phyloP scores from a whole-genome alignment of 2,113 vertebrate species.

The Copsychus sechellarum region DNA sequence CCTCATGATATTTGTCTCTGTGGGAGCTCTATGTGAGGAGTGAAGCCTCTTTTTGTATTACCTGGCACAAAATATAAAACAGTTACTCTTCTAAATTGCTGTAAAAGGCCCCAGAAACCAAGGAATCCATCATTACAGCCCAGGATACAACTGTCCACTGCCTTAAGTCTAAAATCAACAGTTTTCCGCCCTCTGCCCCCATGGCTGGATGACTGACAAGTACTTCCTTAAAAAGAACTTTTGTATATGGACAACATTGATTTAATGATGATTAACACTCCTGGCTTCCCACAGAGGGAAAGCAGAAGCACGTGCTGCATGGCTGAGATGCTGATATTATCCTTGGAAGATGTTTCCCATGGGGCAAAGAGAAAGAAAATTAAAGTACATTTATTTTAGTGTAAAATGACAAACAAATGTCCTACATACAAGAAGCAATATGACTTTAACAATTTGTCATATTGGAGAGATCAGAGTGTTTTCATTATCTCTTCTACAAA shows the following conservation, averaged over 20 bases:
- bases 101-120: slow-evolving; percentile 5
- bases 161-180: slow-evolving; percentile 51
- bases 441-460: background rate
- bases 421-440: background rate
- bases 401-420: slow-evolving; percentile 13
- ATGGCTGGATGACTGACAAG: slow-evolving; percentile 26
- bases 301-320: background rate
- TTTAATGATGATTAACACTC: slow-evolving; percentile 37
- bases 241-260: background rate
- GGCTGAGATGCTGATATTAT: background rate
- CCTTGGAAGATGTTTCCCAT: background rate
- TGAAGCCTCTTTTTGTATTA: slow-evolving; percentile 52
- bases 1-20: slow-evolving; percentile 51
- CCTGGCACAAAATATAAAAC: slow-evolving; percentile 44
- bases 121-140: slow-evolving; percentile 39
- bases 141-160: slow-evolving; percentile 19
- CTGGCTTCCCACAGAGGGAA: slow-evolving; percentile 24
- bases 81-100: slow-evolving; percentile 26
- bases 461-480: background rate
- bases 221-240: slow-evolving; percentile 36
- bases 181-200: background rate
- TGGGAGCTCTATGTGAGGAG: slow-evolving; percentile 26
- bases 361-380: background rate
- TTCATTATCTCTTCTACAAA: slow-evolving; percentile 1
- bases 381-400: slow-evolving; percentile 2